phyloP scores from a whole-genome alignment of 1,140 invertebrate species.

The Pygmarrhopalites habei region DNA sequence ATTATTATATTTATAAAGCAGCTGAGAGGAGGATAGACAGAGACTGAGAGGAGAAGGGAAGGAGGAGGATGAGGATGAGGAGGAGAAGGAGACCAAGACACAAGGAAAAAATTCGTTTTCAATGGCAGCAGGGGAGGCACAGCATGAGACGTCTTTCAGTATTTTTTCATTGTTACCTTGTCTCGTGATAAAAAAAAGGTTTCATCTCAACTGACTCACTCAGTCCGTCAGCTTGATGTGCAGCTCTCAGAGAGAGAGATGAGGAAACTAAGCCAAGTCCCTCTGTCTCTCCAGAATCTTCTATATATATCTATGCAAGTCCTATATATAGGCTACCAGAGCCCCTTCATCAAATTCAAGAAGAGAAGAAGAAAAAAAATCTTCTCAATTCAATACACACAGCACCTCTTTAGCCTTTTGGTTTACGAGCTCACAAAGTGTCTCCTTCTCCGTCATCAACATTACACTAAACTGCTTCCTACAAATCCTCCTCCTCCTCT shows the following conservation, averaged over 20 bases:
- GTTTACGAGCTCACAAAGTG: conserved; percentile 10
- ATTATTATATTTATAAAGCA: conserved; percentile 11
- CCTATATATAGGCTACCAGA: no score
- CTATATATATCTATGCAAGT: no score
- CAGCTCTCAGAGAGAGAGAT: background rate
- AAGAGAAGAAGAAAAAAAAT: no score
- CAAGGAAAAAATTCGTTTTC: conserved; percentile 40
- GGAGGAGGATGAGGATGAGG: conserved; percentile 6
- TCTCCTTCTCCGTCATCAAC: conserved; percentile 5
- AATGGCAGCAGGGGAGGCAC: conserved; percentile 39
- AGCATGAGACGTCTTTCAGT: conserved; percentile 39
- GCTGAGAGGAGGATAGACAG: background rate
- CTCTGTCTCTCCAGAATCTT: background rate
- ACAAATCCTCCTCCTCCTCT: no score
- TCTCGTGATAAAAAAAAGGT: conserved; percentile 37
- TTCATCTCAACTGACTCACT: conserved; percentile 34
- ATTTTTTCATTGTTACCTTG: conserved; percentile 40
- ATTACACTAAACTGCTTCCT: background rate
- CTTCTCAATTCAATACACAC: background rate
- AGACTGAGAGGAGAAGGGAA: background rate
- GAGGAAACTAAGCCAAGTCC: background rate
- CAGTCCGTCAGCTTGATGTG: conserved; percentile 10
- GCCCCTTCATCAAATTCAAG: no score
- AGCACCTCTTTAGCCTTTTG: conserved; percentile 2
- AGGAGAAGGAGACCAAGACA: conserved; percentile 24